Base-by-base conservation (phyloP, 53 echinoderm and acorn worm species). In the Luidia sarsii region DNA sequence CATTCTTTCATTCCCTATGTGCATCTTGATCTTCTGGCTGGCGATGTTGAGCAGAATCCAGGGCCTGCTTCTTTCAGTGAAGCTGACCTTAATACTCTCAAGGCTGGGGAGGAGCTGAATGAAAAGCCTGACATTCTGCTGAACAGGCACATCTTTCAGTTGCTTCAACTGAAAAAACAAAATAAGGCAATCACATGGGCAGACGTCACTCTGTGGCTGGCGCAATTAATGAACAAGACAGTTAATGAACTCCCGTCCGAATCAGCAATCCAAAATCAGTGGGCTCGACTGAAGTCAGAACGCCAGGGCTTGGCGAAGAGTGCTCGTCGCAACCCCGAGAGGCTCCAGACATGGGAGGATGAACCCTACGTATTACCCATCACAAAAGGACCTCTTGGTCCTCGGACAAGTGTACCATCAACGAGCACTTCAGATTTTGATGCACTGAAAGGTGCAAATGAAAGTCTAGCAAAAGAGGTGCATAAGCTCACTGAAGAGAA, bases 141-240 rank as follows among this genome's bases (percentile, higher is more conserved):
- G 10, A 35, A 63, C 63, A 63, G 33, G 33, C 63, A 63, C 14
- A 63, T 63, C 63, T 6, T 31, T 32, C 63, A 63, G 63, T 33
- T 63, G 63, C 11, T 33, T 34, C 63, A 63, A 33, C 33, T 63
- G 36, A 63, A 63, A 19, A 35, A 63, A 18, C 8, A 63, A 33
- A 3, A 63, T n/a, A 29, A 36, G 33, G 31, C 63, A 2, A 63
- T 63, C 29, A 63, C 63, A 18, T 63, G 63, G 63, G 63, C 30
- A 63, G 63, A 63, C 19, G 21, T 63, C n/a, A 7, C 0, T 30
- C 63, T 36, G 30, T 63, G 37, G 63, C 33, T 63, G 33, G 63
- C 63, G 33, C 63, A 63, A 7, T 32, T 63, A 32, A 59, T 52
- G 52, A 32, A 60, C 31, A 60, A 60, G 16, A 28, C 24, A 27